Evolutionary conservation across 2,113 vertebrate species (phyloP).

Genomic region (Nymphicus hollandicus): DNA sequence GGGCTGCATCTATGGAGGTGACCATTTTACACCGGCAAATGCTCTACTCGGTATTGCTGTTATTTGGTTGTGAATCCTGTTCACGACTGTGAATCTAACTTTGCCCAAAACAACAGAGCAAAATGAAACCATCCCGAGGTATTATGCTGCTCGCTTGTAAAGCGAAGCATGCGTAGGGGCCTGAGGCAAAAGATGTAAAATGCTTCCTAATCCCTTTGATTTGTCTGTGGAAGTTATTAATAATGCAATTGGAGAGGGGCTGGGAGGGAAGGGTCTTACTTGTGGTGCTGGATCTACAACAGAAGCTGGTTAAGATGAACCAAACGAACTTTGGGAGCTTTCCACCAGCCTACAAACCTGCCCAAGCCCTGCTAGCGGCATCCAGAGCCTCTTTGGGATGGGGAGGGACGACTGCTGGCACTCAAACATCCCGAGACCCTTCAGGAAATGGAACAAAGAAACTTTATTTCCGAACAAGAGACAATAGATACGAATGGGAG

Average conservation of each 20-base stretch:
- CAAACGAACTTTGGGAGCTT: not conserved
- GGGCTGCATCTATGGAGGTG: not conserved
- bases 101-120: not conserved
- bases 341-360: not conserved
- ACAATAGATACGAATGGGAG: conserved; percentile 48
- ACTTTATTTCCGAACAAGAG: conserved; percentile 68
- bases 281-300: rapidly evolving
- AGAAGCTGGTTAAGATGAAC: not conserved
- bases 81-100: not conserved
- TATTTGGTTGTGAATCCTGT: not conserved
- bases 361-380: not conserved
- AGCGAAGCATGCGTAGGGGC: not conserved
- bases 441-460: conserved; percentile 70
- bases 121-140: not conserved
- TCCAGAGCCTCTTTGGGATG: rapidly evolving
- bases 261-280: not conserved
- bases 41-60: not conserved
- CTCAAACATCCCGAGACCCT: conserved; percentile 22
- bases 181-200: not conserved
- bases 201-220: not conserved
- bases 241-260: not conserved
- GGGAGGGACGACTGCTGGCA: not conserved
- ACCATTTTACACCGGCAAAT: not conserved
- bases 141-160: not conserved
- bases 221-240: not conserved